These are phyloP conservation scores for Liasis olivaceus DNA, from an alignment of 2,797 vertebrate species.

Conservation along the genomic window DNA sequence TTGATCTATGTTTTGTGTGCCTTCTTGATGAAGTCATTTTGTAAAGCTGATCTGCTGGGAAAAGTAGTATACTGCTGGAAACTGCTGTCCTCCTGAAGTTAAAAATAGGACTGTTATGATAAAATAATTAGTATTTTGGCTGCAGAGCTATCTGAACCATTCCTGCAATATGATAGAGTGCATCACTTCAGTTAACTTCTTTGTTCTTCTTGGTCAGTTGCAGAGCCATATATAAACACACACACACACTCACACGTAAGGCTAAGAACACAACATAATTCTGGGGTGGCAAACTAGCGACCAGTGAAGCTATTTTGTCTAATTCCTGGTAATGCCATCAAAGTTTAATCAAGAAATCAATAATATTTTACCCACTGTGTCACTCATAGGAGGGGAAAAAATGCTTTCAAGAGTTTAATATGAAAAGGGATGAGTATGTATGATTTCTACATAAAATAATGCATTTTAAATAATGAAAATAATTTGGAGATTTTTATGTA, in stretches of 20 bases:
- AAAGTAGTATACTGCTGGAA: not conserved
- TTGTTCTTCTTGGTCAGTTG: not conserved
- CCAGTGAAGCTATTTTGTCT: not conserved
- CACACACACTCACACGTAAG: not conserved
- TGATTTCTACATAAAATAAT: not conserved
- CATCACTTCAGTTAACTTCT: not conserved
- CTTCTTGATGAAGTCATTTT: slow-evolving; percentile 12
- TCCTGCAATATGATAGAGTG: not conserved
- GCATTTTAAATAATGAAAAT: not conserved
- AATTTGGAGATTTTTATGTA: not conserved
- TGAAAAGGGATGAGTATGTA: not conserved
- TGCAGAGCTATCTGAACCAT: slow-evolving; percentile 22
- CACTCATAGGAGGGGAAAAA: not conserved
- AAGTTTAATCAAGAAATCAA: not conserved
- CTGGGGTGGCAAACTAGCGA: not conserved
- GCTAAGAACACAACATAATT: not conserved
- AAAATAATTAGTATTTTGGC: slow-evolving; percentile 26
- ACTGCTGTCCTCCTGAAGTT: slow-evolving; percentile 25
- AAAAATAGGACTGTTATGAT: slow-evolving; percentile 37
- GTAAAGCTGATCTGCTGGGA: slow-evolving; percentile 22
- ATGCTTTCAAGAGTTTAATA: not conserved
- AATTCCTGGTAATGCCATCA: not conserved
- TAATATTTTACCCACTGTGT: not conserved
- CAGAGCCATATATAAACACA: not conserved
- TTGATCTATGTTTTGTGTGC: not conserved